Evolutionary conservation across 2,797 vertebrate species (phyloP).

Genomic region (Schizopygopsis malacanthus): DNA sequence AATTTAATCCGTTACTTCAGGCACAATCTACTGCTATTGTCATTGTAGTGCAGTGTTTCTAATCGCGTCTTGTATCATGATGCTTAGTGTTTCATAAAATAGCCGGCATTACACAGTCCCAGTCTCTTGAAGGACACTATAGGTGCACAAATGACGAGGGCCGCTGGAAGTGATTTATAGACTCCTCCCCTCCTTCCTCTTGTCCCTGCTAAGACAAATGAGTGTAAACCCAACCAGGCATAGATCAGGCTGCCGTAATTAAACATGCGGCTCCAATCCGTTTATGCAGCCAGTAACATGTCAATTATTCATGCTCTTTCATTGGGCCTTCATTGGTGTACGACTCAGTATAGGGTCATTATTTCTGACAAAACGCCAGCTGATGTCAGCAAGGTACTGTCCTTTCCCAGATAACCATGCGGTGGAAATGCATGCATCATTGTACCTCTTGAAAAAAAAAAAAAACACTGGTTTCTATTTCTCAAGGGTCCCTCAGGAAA

Average conservation of each 20-base stretch:
- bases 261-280: slow-evolving; percentile 46
- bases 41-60: background rate
- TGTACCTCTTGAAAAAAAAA: slow-evolving; percentile 11
- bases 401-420: slow-evolving; percentile 20
- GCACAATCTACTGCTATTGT: background rate
- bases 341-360: slow-evolving; percentile 42
- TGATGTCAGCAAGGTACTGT: slow-evolving; percentile 24
- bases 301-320: slow-evolving; percentile 56
- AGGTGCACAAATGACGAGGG: background rate
- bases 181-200: background rate
- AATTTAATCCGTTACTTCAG: background rate
- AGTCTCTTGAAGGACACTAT: background rate
- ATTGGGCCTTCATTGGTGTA: slow-evolving; percentile 54
- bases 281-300: slow-evolving; percentile 29
- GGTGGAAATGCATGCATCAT: slow-evolving; percentile 6
- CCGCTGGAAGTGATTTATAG: background rate
- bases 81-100: background rate
- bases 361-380: slow-evolving; percentile 37
- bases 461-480: background rate
- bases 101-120: background rate
- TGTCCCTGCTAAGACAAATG: slow-evolving; percentile 31
- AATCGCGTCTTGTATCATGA: background rate
- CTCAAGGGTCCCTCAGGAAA: background rate
- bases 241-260: slow-evolving; percentile 52
- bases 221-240: slow-evolving; percentile 35